phyloP scores from a whole-genome alignment of 2,113 vertebrate genomes.

The Ardeotis arabs region DNA sequence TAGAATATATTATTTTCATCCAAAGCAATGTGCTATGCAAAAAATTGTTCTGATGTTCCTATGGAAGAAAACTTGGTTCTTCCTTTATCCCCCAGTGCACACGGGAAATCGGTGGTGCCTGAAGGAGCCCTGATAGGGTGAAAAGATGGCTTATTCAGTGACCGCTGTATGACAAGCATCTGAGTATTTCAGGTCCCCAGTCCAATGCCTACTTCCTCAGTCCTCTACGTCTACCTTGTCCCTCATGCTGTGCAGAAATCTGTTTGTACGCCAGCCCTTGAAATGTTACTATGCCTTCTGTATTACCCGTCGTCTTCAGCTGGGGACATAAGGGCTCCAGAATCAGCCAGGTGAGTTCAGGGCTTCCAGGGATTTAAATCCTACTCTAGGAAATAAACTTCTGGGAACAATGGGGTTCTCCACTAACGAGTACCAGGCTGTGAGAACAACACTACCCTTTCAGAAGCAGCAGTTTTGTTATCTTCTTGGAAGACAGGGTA shows the following conservation, averaged over 20 bases:
- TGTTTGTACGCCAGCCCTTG: not conserved
- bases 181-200: not conserved
- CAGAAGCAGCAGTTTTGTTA: not conserved
- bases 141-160: not conserved
- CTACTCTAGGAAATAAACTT: not conserved
- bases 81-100: not conserved
- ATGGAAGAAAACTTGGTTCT: not conserved
- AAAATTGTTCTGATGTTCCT: not conserved
- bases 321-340: not conserved
- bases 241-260: not conserved
- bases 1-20: not conserved
- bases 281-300: not conserved
- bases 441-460: accelerated
- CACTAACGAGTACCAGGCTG: accelerated
- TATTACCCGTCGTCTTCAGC: not conserved
- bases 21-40: not conserved
- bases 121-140: not conserved
- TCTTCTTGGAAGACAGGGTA: not conserved
- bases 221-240: not conserved
- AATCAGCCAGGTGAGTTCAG: not conserved
- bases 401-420: not conserved
- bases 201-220: accelerated
- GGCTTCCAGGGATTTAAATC: not conserved
- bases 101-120: not conserved
- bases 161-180: not conserved